Evolutionary conservation across 2,113 vertebrate species (phyloP).

Genomic region (Poicephalus gulielmi): DNA sequence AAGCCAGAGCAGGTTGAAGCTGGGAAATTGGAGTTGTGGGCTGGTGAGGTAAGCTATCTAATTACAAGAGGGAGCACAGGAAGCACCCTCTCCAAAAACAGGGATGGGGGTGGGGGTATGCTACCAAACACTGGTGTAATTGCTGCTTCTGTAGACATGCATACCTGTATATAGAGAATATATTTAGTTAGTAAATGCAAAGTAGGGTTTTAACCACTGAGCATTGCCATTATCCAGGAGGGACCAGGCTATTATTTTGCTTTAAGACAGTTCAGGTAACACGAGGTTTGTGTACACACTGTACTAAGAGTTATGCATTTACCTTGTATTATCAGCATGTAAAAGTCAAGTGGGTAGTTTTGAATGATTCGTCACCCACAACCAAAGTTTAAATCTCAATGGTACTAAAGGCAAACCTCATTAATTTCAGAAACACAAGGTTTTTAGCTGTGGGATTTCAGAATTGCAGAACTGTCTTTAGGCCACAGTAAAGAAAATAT

Average conservation of each 20-base stretch:
- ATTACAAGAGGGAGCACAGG: neutral
- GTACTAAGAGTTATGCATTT: neutral
- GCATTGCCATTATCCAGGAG: neutral
- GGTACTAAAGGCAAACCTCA: neutral
- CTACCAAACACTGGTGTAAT: neutral
- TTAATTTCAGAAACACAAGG: neutral
- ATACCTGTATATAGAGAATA: neutral
- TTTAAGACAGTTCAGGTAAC: neutral
- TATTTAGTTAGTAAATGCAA: neutral
- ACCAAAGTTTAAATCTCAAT: neutral
- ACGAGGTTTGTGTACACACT: neutral
- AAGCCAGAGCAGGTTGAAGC: neutral
- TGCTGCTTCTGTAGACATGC: neutral
- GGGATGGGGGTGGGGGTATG: rapidly evolving
- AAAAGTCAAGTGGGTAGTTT: neutral
- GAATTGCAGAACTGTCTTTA: neutral
- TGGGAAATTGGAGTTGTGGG: neutral
- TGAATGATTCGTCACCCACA: neutral
- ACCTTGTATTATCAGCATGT: neutral
- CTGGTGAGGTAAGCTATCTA: neutral
- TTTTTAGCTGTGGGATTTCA: neutral
- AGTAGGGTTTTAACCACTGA: neutral
- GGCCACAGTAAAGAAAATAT: neutral
- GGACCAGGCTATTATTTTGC: neutral
- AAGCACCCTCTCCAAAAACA: neutral